Conservation (phyloP, 2,113 vertebrate genomes). For the Myiozetetes cayanensis region DNA sequence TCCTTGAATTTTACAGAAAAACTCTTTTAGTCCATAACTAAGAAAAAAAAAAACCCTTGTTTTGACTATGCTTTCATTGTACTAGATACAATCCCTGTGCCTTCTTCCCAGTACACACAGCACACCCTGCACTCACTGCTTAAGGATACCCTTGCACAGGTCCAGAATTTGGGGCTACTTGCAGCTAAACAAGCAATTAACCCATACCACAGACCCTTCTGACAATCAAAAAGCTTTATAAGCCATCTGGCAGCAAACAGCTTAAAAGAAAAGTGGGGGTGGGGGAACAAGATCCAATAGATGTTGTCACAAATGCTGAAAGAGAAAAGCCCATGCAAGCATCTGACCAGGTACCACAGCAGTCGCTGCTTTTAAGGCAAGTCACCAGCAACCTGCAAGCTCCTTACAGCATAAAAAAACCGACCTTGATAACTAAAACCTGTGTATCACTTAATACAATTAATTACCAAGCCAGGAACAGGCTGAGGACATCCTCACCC, state of each 20-base stretch:
- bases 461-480: neutral
- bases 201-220: neutral
- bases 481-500: neutral
- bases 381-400: neutral
- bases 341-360: constrained; percentile 18
- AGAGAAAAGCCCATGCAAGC: neutral
- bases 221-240: neutral
- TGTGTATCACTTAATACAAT: neutral
- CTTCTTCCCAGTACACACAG: neutral
- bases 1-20: neutral
- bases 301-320: neutral
- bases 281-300: neutral
- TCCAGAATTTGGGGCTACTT: neutral
- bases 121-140: neutral
- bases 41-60: neutral
- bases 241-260: neutral
- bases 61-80: neutral
- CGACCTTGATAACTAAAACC: neutral
- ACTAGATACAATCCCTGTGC: neutral
- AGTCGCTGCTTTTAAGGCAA: neutral
- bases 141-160: neutral
- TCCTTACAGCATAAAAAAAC: neutral
- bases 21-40: neutral
- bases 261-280: neutral
- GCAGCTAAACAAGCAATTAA: neutral